Base-by-base conservation (phyloP, 1,140 invertebrate genomes). In the Pachyrhynchus sulphureomaculatus region DNA sequence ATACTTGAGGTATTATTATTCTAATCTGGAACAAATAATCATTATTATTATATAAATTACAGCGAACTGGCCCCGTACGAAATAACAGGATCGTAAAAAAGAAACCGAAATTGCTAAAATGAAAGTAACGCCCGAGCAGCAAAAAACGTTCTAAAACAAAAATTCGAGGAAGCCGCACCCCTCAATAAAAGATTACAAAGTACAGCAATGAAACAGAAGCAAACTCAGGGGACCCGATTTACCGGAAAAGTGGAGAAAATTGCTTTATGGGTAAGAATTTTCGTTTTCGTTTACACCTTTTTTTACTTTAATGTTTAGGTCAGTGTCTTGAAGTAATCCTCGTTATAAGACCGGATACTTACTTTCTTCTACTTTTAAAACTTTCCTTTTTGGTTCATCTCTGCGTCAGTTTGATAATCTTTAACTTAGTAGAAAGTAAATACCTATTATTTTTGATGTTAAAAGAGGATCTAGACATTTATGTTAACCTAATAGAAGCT, bases 61-160 rank as follows among this genome's bases (percentile, higher is more conserved):
- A 41, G 36, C 48, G 90, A 95, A 68, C 73, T 95, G 15, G 80
- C n/a, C 84, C 5, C 87, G 89, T 66, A 76, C 95, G 1, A 87
- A 87, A 66, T 84, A 86, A 67, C 86, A 93, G 72, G 92, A 94
- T 74, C 80, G 89, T 37, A 93, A 92, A 69, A 82, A 88, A 29
- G 84, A 90, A 56, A 88, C 84, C 65, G 87, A 93, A 77, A 88
- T 95, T 65, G 83, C 81, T 0, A 86, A 86, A 69, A 84, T 95
- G 79, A 86, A 95, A 76, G 81, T 83, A 3, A 79, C 88, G 18
- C 86, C 93, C 70, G 79, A 80, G 45, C 90, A 91, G 69, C 90
- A 95, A 68, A 88, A 92, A 88, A 83, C 71, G 91, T 95, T 8
- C 81, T 91, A 2, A 92, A 91, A 66, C 80, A 92, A 15, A 95